Conservation (phyloP, 2,888 invertebrate species). For the Lasius platythorax region DNA sequence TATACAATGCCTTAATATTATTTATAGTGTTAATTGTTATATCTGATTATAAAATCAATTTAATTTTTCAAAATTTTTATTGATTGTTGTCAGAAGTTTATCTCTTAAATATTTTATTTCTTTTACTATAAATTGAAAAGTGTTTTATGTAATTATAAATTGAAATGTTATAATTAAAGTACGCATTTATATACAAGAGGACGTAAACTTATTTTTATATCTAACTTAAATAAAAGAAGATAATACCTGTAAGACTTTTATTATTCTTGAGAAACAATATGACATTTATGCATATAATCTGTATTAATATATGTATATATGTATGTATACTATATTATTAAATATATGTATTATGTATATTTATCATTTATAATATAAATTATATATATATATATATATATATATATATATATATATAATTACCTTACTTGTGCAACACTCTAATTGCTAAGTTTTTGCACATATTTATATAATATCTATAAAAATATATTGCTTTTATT, state of each 20-base stretch:
- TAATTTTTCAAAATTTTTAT: background rate
- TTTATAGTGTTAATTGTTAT: background rate
- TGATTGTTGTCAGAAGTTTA: background rate
- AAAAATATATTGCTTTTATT: no score
- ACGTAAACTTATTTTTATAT: background rate
- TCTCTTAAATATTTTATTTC: background rate
- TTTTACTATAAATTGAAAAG: background rate
- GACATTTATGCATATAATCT: background rate
- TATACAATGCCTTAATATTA: background rate
- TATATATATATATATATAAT: no score
- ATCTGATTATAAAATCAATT: background rate
- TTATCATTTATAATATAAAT: no score
- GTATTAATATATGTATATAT: background rate
- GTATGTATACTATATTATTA: no score
- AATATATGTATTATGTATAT: no score
- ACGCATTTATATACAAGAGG: background rate
- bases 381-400: no score
- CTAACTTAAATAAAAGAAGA: background rate
- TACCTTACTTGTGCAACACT: no score
- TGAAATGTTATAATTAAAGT: background rate
- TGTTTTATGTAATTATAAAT: background rate
- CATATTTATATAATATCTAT: no score
- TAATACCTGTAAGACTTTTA: background rate
- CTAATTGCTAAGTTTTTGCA: no score
- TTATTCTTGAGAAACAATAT: background rate